Evolutionary conservation across 2,797 vertebrate species (phyloP).

Genomic region (Chromis chromis): DNA sequence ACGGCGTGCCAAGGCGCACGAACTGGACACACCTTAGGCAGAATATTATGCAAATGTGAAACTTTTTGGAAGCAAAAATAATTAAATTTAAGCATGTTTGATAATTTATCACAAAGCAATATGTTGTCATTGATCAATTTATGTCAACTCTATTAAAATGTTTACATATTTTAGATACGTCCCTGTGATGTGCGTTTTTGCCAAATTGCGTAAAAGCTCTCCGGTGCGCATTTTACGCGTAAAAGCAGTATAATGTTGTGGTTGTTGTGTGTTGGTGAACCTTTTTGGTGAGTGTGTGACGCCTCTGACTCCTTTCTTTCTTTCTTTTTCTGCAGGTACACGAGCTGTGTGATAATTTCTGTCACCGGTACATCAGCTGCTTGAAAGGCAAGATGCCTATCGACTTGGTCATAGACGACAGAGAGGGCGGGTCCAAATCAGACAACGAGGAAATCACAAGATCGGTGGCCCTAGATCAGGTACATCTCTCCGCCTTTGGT

Average conservation of each 20-base stretch:
- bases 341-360: conserved; percentile 99
- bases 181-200: conserved; percentile 3
- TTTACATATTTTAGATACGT: conserved; percentile 7
- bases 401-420: conserved; percentile 99
- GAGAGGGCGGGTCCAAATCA: conserved; percentile 98
- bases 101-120: not conserved
- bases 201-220: conserved; percentile 52
- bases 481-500: conserved; percentile 75
- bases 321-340: conserved; percentile 89
- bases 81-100: not conserved
- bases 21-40: not conserved
- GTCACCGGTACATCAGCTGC: conserved; percentile 99
- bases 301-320: conserved; percentile 46
- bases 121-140: not conserved
- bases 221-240: conserved; percentile 83
- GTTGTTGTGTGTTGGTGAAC: not conserved
- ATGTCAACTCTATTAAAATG: not conserved
- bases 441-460: conserved; percentile 99
- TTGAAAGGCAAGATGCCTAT: conserved; percentile 99
- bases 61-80: not conserved
- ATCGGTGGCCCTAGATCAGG: conserved; percentile 98
- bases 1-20: conserved; percentile 24
- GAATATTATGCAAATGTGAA: not conserved
- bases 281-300: conserved; percentile 69
- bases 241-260: conserved; percentile 43